Evolutionary conservation across 2,797 vertebrate genomes (phyloP).

Genomic region (Distichodus sexfasciatus): DNA sequence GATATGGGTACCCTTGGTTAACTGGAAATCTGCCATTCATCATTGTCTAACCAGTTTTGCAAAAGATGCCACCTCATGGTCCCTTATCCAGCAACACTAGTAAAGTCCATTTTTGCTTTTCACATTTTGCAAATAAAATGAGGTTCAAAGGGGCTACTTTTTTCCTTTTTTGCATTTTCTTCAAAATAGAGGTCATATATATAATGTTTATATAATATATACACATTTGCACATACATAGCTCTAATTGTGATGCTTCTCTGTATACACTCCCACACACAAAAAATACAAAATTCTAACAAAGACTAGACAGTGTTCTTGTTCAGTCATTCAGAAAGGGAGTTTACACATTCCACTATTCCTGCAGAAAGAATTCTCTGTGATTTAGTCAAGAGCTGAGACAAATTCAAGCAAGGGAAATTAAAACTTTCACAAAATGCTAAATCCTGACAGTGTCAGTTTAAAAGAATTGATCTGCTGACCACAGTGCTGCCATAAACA

Average conservation of each 20-base stretch:
- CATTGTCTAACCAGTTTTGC: background rate
- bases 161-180: slow-evolving; percentile 79
- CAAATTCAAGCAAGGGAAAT: no score
- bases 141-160: slow-evolving; percentile 94
- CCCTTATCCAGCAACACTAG: slow-evolving; percentile 94
- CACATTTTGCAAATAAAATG: slow-evolving; percentile 75
- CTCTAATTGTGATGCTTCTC: slow-evolving; percentile 98
- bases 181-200: slow-evolving; percentile 98
- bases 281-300: slow-evolving; percentile 99
- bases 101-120: slow-evolving; percentile 71
- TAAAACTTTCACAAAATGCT: no score
- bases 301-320: slow-evolving; percentile 98
- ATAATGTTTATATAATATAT: slow-evolving; percentile 94
- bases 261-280: no score
- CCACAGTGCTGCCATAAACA: slow-evolving; percentile 97
- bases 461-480: slow-evolving; percentile 89
- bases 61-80: slow-evolving; percentile 55
- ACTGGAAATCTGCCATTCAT: slow-evolving; percentile 87
- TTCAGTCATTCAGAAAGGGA: slow-evolving; percentile 86
- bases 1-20: slow-evolving; percentile 82
- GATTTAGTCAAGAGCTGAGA: slow-evolving; percentile 83
- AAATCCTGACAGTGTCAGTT: no score
- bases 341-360: slow-evolving; percentile 83
- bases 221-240: slow-evolving; percentile 99
- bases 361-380: slow-evolving; percentile 73